Base-by-base conservation (phyloP, 2,888 invertebrate species). In the Andrena dorsata region DNA sequence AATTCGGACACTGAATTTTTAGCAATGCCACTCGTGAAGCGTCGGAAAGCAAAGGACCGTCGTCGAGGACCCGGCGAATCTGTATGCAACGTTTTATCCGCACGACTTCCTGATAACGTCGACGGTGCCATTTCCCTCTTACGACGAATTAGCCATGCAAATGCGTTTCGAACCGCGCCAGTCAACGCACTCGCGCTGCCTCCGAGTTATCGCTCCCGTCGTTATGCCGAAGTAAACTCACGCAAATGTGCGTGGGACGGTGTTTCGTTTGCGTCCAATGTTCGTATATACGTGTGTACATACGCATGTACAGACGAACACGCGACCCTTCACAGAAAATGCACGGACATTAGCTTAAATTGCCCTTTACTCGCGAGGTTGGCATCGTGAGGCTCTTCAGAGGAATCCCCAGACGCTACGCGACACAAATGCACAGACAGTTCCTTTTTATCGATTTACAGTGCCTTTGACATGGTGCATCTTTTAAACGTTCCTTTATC, bases 41-140 rank as follows among this genome's bases (percentile, higher is more conserved):
- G 32, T 58, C 26, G 41, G 60, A 7, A 7, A 41, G 53, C 60
- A 6, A 71, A 61, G 47, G 23, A 8, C 23, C 4, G 13, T 23
- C 41, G 20, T 5, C 63, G 56, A 73, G 69, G 65, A 77, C 47
- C 56, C 73, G 61, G 13, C 56, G 16, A 68, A 76, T 84, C 56
- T 41, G 69, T 49, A 70, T 72, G 74, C 73, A 73, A 56, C 68
- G 69, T 82, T 85, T 60, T 64, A 63, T 76, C 60, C 84, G 75
- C 73, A 65, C 77, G 69, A 82, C 88, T 88, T 86, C 88, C 86
- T 86, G 88, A 87, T 87, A 87, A 84, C 70, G 83, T 66, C 74
- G 79, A 82, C 86, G 76, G 82, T 88, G 82, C 80, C 88, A 84
- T 87, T 87, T 87, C 87, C 87, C 88, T 88, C 87, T 87, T 86